Evolutionary conservation across 1,140 invertebrate genomes (phyloP), one percentile per base, ranked within the genome.

Genomic region (Pectinophora gossypiella): DNA sequence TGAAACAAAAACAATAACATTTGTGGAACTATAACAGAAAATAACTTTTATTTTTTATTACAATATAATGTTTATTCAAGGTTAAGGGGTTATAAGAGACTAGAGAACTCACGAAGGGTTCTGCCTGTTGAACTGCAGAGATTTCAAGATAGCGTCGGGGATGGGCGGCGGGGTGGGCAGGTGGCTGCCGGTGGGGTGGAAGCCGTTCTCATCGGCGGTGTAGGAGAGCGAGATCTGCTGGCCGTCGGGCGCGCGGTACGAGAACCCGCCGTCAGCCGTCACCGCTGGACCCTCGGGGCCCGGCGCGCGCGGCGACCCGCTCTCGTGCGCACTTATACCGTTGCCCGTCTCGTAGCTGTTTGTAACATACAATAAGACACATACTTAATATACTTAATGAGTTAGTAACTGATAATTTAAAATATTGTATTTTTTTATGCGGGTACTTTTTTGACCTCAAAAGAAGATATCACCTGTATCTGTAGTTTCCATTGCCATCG

Each of bases 131-230:
- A 79, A 78, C 47, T 77, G 76, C 54, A 75, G 79, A 12, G 79
- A 79, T 54, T 68, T 81, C 38, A 76, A 85, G 70, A 78, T 89
- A 59, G 68, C 87, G 60, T 85, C 89, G 19, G 93, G 93, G 66
- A 94, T 92, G 46, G 93, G 93, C 0, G 94, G 94, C 12, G 94
- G 93, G 2, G 93, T 94, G 32, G 95, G 94, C 16, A 95, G 78
- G 72, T 95, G 94, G 19, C 90, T 90, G 19, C 94, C 94, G 49
- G 90, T 78, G 0, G 94, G 92, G 54, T 91, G 91, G 85, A 95
- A 96, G 10, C 94, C 94, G 56, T 93, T 92, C 68, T 95, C 93
- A 61, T 95, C 94, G 15, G 95, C 94, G n/a, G 92, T 91, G 88
- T 96, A 96, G 6, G 90, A 90, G 21, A 96, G 73, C 2, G 89